These are phyloP conservation scores for Esox masquinongy DNA, from an alignment of 2,797 vertebrate species.

Conservation along the genomic window DNA sequence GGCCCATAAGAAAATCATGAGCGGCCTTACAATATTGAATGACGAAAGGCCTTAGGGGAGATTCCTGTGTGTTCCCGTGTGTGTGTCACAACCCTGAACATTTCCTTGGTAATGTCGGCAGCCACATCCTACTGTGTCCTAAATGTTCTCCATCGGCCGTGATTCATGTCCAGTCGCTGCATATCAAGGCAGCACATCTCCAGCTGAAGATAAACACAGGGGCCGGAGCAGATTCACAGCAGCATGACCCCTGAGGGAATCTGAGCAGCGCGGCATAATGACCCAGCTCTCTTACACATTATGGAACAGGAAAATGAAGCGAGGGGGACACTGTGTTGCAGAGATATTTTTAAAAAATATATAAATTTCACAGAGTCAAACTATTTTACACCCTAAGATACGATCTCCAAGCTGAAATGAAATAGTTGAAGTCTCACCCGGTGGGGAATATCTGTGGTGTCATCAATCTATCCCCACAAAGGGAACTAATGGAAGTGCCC, in stretches of 20 bases:
- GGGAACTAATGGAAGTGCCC: background rate
- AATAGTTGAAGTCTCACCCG: background rate
- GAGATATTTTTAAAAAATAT: background rate
- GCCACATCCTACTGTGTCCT: slow-evolving; percentile 28
- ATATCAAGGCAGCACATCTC: slow-evolving; percentile 35
- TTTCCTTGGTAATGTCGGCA: slow-evolving; percentile 8
- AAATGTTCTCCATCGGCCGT: slow-evolving; percentile 27
- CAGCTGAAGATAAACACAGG: slow-evolving; percentile 48
- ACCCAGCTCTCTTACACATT: background rate
- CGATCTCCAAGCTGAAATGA: background rate
- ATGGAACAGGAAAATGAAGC: background rate
- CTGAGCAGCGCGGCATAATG: slow-evolving; percentile 9
- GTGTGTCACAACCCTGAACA: background rate
- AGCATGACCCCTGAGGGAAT: slow-evolving; percentile 19
- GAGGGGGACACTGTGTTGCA: background rate
- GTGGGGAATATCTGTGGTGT: background rate
- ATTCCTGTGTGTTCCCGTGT: background rate
- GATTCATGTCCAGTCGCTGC: slow-evolving; percentile 50
- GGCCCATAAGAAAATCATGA: slow-evolving; percentile 5
- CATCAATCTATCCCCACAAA: background rate
- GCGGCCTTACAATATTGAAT: slow-evolving; percentile 6
- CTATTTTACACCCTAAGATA: background rate
- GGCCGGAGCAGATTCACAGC: slow-evolving; percentile 6
- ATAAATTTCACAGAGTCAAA: background rate
- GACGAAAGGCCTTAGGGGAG: background rate